Evolutionary conservation across 2,888 invertebrate genomes (phyloP).

Genomic region (Microdon myrmicae): DNA sequence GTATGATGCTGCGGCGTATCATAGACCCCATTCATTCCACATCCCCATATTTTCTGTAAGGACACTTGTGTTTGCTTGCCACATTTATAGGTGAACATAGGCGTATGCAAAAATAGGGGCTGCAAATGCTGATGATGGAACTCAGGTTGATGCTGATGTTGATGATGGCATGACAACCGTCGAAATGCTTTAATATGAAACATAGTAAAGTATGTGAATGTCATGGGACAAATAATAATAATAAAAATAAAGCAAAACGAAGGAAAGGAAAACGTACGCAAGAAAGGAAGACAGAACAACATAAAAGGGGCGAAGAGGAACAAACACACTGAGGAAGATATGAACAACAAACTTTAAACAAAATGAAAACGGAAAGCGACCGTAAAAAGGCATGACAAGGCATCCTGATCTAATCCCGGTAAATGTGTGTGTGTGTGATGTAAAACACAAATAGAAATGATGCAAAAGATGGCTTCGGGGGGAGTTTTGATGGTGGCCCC

Average conservation of each 20-base stretch:
- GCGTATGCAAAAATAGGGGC: constrained; percentile 9
- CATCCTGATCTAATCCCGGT: constrained; percentile 20
- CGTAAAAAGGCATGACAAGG: constrained; percentile 46
- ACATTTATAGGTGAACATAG: too few relatives aligned
- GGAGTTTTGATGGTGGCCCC: background rate
- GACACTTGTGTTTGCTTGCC: constrained; percentile 21
- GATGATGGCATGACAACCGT: constrained; percentile 27
- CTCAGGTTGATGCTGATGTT: too few relatives aligned
- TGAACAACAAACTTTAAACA: constrained; percentile 39
- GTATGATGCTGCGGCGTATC: constrained; percentile 49
- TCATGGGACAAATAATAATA: constrained; percentile 51
- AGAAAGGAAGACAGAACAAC: background rate
- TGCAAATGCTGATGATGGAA: constrained; percentile 25
- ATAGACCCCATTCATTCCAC: constrained; percentile 42
- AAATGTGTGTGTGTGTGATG: constrained; percentile 17
- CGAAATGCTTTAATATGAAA: constrained; percentile 40
- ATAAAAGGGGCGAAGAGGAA: background rate
- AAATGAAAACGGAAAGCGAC: constrained; percentile 11
- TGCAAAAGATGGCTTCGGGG: constrained; percentile 18
- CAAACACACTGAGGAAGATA: constrained; percentile 18
- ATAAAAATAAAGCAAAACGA: constrained; percentile 28
- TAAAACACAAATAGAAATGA: constrained; percentile 31
- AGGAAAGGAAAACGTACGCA: constrained; percentile 16
- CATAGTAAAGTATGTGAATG: constrained; percentile 50
- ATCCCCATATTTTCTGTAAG: constrained; percentile 41